These are phyloP conservation scores for Drosophila parvula DNA, from an alignment of 1,140 invertebrate species.

Conservation along the genomic window DNA sequence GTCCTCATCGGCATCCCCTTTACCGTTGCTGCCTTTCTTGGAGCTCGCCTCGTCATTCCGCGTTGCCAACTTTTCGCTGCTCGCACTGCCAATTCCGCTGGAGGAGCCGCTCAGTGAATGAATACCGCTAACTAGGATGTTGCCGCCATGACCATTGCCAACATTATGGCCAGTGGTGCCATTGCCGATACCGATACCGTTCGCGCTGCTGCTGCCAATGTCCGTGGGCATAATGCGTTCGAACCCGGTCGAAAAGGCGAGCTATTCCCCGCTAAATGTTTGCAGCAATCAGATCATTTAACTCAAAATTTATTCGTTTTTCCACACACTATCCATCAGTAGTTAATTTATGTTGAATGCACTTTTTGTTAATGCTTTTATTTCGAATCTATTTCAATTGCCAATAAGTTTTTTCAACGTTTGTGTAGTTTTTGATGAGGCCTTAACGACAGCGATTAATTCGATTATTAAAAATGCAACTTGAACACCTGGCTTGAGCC, in stretches of 20 bases:
- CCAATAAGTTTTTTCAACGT: background rate
- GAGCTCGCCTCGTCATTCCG: slow-evolving; percentile 45
- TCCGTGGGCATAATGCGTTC: slow-evolving; percentile 62
- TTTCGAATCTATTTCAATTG: background rate
- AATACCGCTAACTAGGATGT: slow-evolving; percentile 40
- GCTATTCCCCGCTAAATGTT: slow-evolving; percentile 13
- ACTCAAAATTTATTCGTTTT: slow-evolving; percentile 1
- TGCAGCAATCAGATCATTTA: slow-evolving; percentile 16
- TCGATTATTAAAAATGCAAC: background rate
- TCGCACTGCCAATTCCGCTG: slow-evolving; percentile 48
- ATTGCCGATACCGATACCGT: slow-evolving; percentile 23
- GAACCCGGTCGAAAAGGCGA: slow-evolving; percentile 36
- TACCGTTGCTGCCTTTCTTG: slow-evolving; percentile 24
- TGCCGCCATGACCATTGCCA: slow-evolving; percentile 56
- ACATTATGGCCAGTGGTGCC: slow-evolving; percentile 56
- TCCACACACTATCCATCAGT: background rate
- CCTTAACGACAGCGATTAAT: background rate
- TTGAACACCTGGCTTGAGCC: background rate
- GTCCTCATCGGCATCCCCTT: slow-evolving; percentile 40
- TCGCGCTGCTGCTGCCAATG: slow-evolving; percentile 41
- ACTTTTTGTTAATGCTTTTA: background rate
- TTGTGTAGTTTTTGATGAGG: background rate
- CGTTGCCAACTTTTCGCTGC: slow-evolving; percentile 50
- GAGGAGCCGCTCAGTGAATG: slow-evolving; percentile 30
- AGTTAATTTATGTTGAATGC: background rate